Evolutionary conservation across 2,113 vertebrate species (phyloP).

Genomic region (Cranoglanis bouderius): DNA sequence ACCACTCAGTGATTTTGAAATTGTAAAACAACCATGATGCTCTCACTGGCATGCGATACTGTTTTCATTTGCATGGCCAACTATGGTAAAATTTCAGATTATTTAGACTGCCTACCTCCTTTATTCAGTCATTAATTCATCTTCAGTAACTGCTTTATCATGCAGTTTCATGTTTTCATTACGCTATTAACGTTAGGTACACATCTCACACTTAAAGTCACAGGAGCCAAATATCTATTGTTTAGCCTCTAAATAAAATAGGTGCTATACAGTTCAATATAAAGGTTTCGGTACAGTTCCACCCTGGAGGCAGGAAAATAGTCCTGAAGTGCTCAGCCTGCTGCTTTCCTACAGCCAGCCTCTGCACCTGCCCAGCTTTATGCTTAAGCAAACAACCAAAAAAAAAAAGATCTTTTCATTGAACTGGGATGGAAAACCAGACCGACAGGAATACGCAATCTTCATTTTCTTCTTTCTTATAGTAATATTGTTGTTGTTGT

Average conservation of each 20-base stretch:
- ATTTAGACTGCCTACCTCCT: neutral
- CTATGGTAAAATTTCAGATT: neutral
- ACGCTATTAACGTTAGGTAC: neutral
- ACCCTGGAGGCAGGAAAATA: neutral
- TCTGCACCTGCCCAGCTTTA: neutral
- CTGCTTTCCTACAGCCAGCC: neutral
- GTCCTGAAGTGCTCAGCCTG: neutral
- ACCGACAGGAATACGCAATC: neutral
- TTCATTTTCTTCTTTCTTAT: neutral
- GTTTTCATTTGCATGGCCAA: neutral
- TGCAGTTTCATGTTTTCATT: neutral
- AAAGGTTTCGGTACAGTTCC: neutral
- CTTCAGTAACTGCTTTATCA: neutral
- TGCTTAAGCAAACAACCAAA: neutral
- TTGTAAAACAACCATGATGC: neutral
- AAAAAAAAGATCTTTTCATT: neutral
- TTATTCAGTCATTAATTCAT: neutral
- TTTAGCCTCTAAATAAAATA: neutral
- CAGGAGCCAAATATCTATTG: too few relatives aligned
- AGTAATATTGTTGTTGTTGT: too few relatives aligned
- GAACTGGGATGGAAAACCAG: neutral
- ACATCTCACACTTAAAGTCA: neutral
- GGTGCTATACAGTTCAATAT: neutral
- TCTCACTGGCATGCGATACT: neutral
- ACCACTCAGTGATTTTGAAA: neutral